Conservation (phyloP, 2,888 invertebrate species). For the Drosophila peninsularis region DNA sequence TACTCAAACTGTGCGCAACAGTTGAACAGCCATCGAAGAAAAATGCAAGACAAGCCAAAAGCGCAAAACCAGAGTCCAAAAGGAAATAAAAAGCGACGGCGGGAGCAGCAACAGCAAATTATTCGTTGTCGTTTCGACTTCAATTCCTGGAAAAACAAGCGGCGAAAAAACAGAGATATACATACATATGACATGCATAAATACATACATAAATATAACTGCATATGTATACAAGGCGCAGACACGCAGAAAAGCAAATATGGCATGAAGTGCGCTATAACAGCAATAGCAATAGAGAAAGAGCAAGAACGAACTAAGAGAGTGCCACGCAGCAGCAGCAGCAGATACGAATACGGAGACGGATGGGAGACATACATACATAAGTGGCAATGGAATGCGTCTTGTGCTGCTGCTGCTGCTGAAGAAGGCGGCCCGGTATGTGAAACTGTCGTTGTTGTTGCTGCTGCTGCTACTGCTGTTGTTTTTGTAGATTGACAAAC, state of each 20-base stretch:
- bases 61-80: neutral
- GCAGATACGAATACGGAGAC: conserved; percentile 7
- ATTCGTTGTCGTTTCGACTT: conserved; percentile 46
- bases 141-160: conserved; percentile 55
- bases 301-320: conserved; percentile 10
- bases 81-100: conserved; percentile 26
- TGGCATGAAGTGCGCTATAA: conserved; percentile 37
- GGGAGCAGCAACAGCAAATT: conserved; percentile 33
- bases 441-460: conserved; percentile 24
- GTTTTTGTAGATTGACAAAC: conserved; percentile 27
- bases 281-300: conserved; percentile 16
- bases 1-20: conserved; percentile 34
- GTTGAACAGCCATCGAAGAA: conserved; percentile 19
- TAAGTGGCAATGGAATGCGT: conserved; percentile 51
- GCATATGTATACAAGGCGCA: conserved; percentile 16
- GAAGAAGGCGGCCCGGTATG: conserved; percentile 34
- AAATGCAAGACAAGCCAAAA: conserved; percentile 26
- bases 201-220: neutral
- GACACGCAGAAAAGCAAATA: conserved; percentile 38
- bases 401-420: conserved; percentile 31
- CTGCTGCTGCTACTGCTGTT: neutral
- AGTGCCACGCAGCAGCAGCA: neutral
- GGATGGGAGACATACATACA: conserved; percentile 12
- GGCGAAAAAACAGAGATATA: conserved; percentile 25
- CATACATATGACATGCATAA: neutral